phyloP scores from a whole-genome alignment of 1,140 invertebrate genomes.

The Penaeus japonicus region DNA sequence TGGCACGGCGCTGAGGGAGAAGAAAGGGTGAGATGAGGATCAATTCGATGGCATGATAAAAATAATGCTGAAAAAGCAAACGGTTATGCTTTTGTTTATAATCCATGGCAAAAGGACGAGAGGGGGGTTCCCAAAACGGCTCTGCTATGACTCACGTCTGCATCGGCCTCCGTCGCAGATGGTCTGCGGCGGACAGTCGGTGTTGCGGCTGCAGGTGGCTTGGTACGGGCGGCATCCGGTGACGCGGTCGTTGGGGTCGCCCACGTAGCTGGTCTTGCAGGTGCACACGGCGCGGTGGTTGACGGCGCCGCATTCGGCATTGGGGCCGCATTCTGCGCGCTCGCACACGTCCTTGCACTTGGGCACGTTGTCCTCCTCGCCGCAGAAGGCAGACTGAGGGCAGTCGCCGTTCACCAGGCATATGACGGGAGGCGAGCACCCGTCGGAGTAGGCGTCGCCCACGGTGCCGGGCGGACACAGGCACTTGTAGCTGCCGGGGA shows the following conservation, averaged over 20 bases:
- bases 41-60: too few species aligned
- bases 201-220: constrained; percentile 73
- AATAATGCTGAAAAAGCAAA: too few species aligned
- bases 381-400: constrained; percentile 78
- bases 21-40: constrained; percentile 9
- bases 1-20: constrained; percentile 76
- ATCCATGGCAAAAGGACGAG: not conserved
- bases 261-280: constrained; percentile 79
- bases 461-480: constrained; percentile 78
- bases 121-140: not conserved
- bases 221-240: constrained; percentile 81
- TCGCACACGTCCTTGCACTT: constrained; percentile 85
- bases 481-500: constrained; percentile 82
- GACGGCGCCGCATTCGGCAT: constrained; percentile 79
- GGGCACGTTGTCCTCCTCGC: constrained; percentile 72
- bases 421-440: constrained; percentile 79
- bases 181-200: constrained; percentile 78
- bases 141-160: constrained; percentile 72
- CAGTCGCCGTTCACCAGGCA: constrained; percentile 81
- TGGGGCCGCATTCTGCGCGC: constrained; percentile 76
- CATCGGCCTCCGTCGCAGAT: constrained; percentile 84
- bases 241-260: constrained; percentile 74
- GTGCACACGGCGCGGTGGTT: constrained; percentile 79
- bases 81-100: not conserved
- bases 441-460: constrained; percentile 80